Percentiles rank a stretch among this genome's conserved stretches.
Evolutionary conservation across 2,888 invertebrate species (phyloP).

Genomic region (Sisyra terminalis): DNA sequence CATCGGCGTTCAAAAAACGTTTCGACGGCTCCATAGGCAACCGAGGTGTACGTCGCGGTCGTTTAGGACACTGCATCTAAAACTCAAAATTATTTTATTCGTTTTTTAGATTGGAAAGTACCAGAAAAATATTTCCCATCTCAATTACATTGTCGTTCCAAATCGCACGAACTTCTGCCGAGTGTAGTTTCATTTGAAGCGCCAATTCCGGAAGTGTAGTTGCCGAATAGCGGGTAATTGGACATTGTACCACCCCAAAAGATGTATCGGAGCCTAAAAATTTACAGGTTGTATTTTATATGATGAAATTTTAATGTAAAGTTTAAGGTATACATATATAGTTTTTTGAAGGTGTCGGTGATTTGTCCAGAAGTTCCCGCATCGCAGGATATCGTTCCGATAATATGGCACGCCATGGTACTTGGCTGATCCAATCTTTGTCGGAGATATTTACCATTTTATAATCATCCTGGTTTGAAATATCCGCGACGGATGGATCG

Average conservation of each 20-base stretch:
- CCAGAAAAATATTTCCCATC: no score
- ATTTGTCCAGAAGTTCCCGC: slow-evolving; percentile 1
- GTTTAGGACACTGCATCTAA: neutral
- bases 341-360: neutral
- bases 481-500: neutral
- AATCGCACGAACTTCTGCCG: slow-evolving; percentile 2
- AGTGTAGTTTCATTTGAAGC: slow-evolving; percentile 3
- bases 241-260: neutral
- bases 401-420: slow-evolving; percentile 1
- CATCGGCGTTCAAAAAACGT: neutral
- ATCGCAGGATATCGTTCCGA: slow-evolving; percentile 3
- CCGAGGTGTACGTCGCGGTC: neutral
- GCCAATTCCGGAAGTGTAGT: neutral
- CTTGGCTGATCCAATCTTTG: slow-evolving; percentile 3
- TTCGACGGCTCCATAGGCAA: slow-evolving; percentile 1
- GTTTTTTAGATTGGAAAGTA: no score
- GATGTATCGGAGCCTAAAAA: neutral
- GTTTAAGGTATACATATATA: no score
- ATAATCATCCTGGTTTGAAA: neutral
- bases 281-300: neutral
- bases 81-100: no score
- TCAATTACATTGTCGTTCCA: slow-evolving; percentile 2
- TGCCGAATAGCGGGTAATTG: neutral
- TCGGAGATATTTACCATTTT: neutral
- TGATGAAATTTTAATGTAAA: neutral